phyloP scores from a whole-genome alignment of 2,113 vertebrate genomes.

The Apteryx owenii region DNA sequence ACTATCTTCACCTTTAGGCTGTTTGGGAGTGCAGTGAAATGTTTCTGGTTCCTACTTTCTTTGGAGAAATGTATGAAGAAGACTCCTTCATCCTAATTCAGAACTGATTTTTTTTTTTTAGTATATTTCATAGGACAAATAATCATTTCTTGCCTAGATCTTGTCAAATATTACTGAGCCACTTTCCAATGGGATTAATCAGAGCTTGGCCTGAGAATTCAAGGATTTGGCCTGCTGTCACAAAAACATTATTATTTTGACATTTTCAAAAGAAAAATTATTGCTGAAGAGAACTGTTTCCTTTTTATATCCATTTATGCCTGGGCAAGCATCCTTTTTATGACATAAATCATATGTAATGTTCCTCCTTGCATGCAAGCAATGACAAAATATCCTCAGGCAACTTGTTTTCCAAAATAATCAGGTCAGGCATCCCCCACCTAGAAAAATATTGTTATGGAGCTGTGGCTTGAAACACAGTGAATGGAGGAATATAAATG shows the following conservation, averaged over 20 bases:
- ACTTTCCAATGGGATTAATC: not conserved
- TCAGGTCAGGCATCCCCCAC: not conserved
- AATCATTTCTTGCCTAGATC: not conserved
- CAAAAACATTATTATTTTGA: not conserved
- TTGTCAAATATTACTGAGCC: not conserved
- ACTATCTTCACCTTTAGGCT: not conserved
- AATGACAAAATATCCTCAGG: slow-evolving; percentile 21
- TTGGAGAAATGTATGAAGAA: not conserved
- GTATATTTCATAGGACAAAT: not conserved
- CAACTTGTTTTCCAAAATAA: slow-evolving; percentile 46
- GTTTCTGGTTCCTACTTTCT: not conserved
- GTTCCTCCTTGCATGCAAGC: not conserved
- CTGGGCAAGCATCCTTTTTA: not conserved
- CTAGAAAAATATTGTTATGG: slow-evolving; percentile 25
- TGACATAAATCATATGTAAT: not conserved
- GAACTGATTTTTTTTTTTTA: accelerated
- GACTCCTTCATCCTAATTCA: not conserved
- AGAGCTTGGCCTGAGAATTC: not conserved
- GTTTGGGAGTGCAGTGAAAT: not conserved
- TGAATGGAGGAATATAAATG: slow-evolving; percentile 9
- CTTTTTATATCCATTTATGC: not conserved
- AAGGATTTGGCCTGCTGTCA: not conserved
- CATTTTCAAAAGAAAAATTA: not conserved
- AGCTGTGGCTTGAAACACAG: not conserved
- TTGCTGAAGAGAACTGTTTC: not conserved